phyloP scores from a whole-genome alignment of 2,888 invertebrate species.

The Pachymerium ferrugineum region DNA sequence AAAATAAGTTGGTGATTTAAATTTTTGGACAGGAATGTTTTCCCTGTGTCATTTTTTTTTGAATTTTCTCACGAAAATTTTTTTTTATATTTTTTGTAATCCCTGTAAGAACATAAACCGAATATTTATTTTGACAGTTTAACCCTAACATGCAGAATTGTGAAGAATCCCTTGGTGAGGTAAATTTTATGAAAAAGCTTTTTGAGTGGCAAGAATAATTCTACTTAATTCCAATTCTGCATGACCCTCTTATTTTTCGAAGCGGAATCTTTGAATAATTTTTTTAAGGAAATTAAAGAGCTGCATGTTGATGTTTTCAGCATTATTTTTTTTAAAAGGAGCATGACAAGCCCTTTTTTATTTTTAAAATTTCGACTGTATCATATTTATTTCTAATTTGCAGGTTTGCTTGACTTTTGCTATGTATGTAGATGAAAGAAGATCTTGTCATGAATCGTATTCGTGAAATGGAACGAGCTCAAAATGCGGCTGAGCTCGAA shows the following conservation, averaged over 20 bases:
- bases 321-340: background rate
- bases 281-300: no score
- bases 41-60: conserved; percentile 29
- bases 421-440: conserved; percentile 62
- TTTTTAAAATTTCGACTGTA: background rate
- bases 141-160: conserved; percentile 19
- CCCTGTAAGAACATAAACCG: background rate
- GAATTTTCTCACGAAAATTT: background rate
- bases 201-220: background rate
- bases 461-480: conserved; percentile 89
- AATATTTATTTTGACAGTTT: conserved; percentile 24
- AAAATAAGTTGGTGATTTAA: background rate
- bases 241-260: conserved; percentile 15
- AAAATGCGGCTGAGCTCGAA: conserved; percentile 84
- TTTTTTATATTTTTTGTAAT: background rate
- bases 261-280: no score
- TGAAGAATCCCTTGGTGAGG: conserved; percentile 14
- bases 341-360: no score
- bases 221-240: conserved; percentile 16
- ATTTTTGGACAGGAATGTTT: conserved; percentile 33
- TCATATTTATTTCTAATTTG: background rate
- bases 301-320: background rate
- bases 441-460: conserved; percentile 90
- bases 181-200: conserved; percentile 5
- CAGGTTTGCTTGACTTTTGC: conserved; percentile 25